phyloP scores from a whole-genome alignment of 2,113 vertebrate genomes.

The Vireo altiloquus region DNA sequence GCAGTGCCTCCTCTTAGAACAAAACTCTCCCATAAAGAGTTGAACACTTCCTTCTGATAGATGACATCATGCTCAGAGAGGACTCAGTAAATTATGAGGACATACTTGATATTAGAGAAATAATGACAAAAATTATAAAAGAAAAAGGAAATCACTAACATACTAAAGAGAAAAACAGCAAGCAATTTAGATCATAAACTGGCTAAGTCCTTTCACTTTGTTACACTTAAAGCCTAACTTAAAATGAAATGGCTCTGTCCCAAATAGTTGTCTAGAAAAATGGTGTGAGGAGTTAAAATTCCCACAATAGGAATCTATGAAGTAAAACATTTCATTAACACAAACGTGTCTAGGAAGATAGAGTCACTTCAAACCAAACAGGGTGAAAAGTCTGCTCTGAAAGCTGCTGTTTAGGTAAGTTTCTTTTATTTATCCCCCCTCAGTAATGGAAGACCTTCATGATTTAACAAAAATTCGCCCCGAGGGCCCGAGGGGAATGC shows the following conservation, averaged over 20 bases:
- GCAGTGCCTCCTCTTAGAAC: neutral
- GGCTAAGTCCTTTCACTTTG: neutral
- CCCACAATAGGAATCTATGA: neutral
- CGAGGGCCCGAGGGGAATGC: neutral
- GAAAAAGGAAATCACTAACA: neutral
- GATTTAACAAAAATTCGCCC: conserved; percentile 22
- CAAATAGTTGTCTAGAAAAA: neutral
- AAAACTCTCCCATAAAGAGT: neutral
- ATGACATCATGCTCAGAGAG: neutral
- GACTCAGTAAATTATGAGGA: neutral
- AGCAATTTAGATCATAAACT: neutral
- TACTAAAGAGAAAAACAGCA: neutral
- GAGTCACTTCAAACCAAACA: neutral
- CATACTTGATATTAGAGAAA: neutral
- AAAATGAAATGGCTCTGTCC: neutral
- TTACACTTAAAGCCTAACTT: neutral
- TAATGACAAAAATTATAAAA: neutral
- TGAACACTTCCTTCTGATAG: neutral
- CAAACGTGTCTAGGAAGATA: neutral
- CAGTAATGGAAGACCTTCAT: neutral
- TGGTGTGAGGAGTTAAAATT: neutral
- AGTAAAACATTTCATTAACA: neutral
- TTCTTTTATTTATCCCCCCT: conserved; percentile 20
- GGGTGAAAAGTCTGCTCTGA: neutral
- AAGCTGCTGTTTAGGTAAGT: conserved; percentile 11